Conservation (phyloP, 2,797 vertebrate species). For the Cryptoblepharus egeriae region DNA sequence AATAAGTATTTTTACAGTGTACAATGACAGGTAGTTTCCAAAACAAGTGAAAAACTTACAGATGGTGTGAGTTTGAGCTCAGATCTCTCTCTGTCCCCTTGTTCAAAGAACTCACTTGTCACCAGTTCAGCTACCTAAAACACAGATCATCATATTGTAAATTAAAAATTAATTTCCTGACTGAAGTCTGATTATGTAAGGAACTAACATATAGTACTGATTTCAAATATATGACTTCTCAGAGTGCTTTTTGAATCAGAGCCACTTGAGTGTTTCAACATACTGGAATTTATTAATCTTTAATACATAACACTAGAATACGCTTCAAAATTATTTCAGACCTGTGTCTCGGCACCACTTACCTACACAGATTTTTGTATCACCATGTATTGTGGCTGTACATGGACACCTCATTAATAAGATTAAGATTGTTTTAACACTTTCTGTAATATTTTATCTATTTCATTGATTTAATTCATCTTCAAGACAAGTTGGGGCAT, state of each 20-base stretch:
- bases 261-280: neutral
- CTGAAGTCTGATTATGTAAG: neutral
- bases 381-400: neutral
- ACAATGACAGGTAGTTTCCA: conserved; percentile 24
- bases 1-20: conserved; percentile 27
- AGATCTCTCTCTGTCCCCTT: conserved; percentile 96
- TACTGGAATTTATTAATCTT: neutral
- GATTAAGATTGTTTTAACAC: conserved; percentile 11
- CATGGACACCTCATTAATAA: conserved; percentile 22
- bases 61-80: conserved; percentile 97
- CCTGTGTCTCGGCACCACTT: neutral
- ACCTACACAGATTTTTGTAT: neutral
- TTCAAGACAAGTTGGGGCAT: conserved; percentile 11
- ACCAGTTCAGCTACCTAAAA: conserved; percentile 96
- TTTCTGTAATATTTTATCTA: conserved; percentile 12
- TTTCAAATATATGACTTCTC: neutral
- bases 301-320: neutral
- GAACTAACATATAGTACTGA: conserved; percentile 5
- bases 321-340: too few species aligned
- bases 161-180: conserved; percentile 42
- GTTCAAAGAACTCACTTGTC: conserved; percentile 98
- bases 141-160: conserved; percentile 22
- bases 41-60: conserved; percentile 80
- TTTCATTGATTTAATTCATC: conserved; percentile 11
- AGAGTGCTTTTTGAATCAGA: neutral